phyloP scores from a whole-genome alignment of 2,113 vertebrate species.

The Henicopernis longicauda region DNA sequence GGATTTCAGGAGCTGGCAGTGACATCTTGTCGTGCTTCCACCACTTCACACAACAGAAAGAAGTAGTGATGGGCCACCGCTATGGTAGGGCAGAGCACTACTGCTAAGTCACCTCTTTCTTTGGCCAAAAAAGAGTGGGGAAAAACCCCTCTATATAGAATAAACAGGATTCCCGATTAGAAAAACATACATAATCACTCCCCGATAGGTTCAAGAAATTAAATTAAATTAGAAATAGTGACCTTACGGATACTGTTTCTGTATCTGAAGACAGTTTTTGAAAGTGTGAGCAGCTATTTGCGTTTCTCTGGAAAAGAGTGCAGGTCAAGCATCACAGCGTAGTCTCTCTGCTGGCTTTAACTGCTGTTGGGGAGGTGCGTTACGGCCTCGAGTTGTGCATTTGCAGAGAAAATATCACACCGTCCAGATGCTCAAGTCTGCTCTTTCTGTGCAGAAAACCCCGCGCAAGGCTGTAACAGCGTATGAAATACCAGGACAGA shows the following conservation, averaged over 20 bases:
- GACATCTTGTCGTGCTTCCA: not conserved
- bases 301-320: constrained; percentile 31
- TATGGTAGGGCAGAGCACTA: not conserved
- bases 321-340: constrained; percentile 40
- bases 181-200: not conserved
- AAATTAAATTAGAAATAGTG: not conserved
- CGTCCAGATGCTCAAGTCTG: constrained; percentile 76
- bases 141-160: fast-evolving
- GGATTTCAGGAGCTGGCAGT: not conserved
- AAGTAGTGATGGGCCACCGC: not conserved
- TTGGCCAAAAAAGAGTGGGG: not conserved
- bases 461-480: not conserved
- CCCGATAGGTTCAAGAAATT: fast-evolving
- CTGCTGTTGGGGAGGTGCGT: constrained; percentile 69
- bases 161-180: not conserved
- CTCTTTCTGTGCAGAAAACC: constrained; percentile 68
- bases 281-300: constrained; percentile 23
- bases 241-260: not conserved
- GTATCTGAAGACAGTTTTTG: not conserved
- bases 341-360: constrained; percentile 66
- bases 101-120: not conserved
- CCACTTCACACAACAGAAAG: not conserved
- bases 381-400: constrained; percentile 72
- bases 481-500: constrained; percentile 38
- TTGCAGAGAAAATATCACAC: constrained; percentile 72